Evolutionary conservation across 2,888 invertebrate species (phyloP).

Genomic region (Coleophora deauratella): DNA sequence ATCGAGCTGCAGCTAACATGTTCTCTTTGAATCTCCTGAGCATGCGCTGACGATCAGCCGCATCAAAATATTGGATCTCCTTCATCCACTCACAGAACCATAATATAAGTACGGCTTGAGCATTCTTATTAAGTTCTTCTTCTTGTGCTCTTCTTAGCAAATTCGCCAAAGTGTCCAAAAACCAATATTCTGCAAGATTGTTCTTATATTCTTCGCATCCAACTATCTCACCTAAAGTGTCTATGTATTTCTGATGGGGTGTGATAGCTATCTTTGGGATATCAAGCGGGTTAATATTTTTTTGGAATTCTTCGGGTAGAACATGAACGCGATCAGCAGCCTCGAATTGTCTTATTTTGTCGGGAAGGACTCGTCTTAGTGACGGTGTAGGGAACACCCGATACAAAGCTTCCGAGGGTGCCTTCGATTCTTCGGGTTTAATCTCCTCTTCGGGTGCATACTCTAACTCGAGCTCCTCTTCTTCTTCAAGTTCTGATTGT

Average conservation of each 20-base stretch:
- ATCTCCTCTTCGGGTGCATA: constrained; percentile 21
- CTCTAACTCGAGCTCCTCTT: constrained; percentile 23
- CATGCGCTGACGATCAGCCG: constrained; percentile 55
- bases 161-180: constrained; percentile 63
- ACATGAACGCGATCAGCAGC: constrained; percentile 48
- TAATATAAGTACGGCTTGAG: constrained; percentile 51
- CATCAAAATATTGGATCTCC: constrained; percentile 61
- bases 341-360: constrained; percentile 37
- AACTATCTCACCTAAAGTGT: constrained; percentile 46
- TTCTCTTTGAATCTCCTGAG: constrained; percentile 58
- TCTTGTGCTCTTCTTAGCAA: constrained; percentile 53
- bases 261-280: constrained; percentile 51
- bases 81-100: constrained; percentile 71
- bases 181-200: constrained; percentile 67
- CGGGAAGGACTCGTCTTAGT: constrained; percentile 41
- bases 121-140: constrained; percentile 43
- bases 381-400: constrained; percentile 51
- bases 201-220: constrained; percentile 50
- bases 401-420: constrained; percentile 25
- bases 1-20: constrained; percentile 48
- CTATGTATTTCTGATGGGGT: constrained; percentile 47
- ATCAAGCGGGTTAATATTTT: constrained; percentile 35
- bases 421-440: constrained; percentile 14
- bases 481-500: constrained; percentile 13
- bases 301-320: constrained; percentile 44